Percentiles rank a stretch among this genome's conserved stretches.
phyloP scores from a whole-genome alignment of 2,113 vertebrate species.

The Odontophorus gujanensis region DNA sequence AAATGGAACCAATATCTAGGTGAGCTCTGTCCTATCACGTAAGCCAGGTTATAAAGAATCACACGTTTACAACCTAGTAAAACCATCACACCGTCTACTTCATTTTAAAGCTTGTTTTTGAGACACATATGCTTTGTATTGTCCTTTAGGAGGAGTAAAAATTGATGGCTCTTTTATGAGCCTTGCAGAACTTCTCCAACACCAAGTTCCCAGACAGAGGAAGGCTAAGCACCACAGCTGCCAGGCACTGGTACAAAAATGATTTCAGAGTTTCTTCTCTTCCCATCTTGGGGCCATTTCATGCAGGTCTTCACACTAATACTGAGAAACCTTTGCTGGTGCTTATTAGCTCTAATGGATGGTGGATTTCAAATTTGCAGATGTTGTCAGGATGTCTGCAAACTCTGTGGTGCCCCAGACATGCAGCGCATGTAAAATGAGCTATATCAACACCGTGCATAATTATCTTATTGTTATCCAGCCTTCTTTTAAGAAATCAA shows the following conservation, averaged over 20 bases:
- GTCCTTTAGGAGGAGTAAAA: constrained; percentile 38
- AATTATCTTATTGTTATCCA: background rate
- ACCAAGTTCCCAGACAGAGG: background rate
- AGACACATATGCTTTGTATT: background rate
- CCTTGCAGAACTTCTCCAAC: background rate
- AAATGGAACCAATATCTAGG: background rate
- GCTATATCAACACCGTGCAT: background rate
- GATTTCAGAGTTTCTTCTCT: background rate
- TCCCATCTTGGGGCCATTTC: background rate
- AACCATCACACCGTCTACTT: background rate
- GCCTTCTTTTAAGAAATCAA: background rate
- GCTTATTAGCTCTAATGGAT: background rate
- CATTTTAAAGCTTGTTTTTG: constrained; percentile 24
- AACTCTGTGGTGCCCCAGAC: background rate
- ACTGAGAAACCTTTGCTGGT: background rate
- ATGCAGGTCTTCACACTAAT: background rate
- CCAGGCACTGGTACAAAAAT: background rate
- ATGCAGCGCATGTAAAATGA: background rate
- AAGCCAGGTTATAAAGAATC: background rate
- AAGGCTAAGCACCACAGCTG: fast-evolving
- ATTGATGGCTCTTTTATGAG: constrained; percentile 31
- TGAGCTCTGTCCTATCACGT: background rate
- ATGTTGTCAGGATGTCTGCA: background rate
- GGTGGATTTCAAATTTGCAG: background rate
- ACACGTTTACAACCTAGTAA: constrained; percentile 15